A percentile compares a stretch with the other conserved stretches of the same genome.
phyloP scores from a whole-genome alignment of 2,113 vertebrate genomes.

The Ellobius talpinus region DNA sequence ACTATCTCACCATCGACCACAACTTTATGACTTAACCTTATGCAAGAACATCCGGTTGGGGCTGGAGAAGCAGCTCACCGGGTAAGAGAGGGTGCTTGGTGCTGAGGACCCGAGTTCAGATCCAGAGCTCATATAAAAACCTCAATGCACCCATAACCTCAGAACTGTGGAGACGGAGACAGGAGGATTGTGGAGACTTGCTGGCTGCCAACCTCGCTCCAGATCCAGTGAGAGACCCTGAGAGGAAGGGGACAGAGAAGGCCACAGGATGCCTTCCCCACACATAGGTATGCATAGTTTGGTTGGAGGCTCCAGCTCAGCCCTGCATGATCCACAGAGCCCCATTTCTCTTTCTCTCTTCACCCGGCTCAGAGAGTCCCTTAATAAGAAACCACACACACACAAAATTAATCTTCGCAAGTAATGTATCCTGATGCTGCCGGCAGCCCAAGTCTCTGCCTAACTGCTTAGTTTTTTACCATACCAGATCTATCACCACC shows the following conservation, averaged over 20 bases:
- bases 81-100: not conserved
- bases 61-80: not conserved
- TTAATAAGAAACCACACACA: no score
- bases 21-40: not conserved
- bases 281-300: not conserved
- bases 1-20: not conserved
- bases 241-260: no score
- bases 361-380: not conserved
- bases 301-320: not conserved
- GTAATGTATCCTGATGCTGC: not conserved
- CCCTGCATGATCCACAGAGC: not conserved
- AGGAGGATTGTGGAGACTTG: not conserved
- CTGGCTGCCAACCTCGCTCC: not conserved
- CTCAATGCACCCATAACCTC: not conserved
- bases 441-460: not conserved
- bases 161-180: not conserved
- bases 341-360: not conserved
- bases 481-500: not conserved
- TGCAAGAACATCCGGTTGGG: not conserved
- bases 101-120: not conserved
- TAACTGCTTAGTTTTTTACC: not conserved
- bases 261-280: not conserved
- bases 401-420: not conserved
- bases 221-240: not conserved
- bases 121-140: not conserved